Evolutionary conservation across 2,113 vertebrate species (phyloP).

Genomic region (Maccullochella peelii): DNA sequence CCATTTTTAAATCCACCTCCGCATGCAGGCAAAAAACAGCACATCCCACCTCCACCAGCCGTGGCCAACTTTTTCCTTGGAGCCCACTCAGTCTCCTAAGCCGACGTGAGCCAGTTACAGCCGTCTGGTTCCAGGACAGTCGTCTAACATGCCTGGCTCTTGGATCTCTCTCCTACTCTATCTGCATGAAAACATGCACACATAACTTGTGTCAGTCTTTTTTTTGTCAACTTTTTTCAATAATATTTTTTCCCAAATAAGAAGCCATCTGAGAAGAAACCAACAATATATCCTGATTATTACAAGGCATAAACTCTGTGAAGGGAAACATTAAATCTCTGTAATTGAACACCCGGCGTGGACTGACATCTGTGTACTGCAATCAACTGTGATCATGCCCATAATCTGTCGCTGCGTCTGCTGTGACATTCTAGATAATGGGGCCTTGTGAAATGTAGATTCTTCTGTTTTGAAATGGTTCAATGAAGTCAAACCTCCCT

Average conservation of each 20-base stretch:
- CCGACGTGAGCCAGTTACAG: slow-evolving; percentile 51
- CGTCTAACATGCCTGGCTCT: background rate
- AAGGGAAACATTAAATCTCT: slow-evolving; percentile 38
- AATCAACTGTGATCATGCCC: slow-evolving; percentile 29
- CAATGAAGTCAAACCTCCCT: slow-evolving; percentile 15
- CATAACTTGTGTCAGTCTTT: background rate
- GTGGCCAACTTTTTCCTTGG: slow-evolving; percentile 37
- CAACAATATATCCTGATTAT: slow-evolving; percentile 7
- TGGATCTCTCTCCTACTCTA: background rate
- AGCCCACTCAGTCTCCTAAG: slow-evolving; percentile 47
- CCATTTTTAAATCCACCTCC: slow-evolving; percentile 68
- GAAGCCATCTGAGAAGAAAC: slow-evolving; percentile 12
- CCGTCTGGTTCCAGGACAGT: slow-evolving; percentile 38
- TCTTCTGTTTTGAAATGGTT: slow-evolving; percentile 32
- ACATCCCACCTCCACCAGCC: slow-evolving; percentile 54
- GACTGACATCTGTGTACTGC: slow-evolving; percentile 38
- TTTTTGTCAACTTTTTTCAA: background rate
- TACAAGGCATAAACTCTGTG: slow-evolving; percentile 39
- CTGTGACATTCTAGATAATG: slow-evolving; percentile 37
- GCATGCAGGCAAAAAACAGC: slow-evolving; percentile 31
- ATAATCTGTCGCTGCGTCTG: slow-evolving; percentile 21
- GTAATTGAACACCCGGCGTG: slow-evolving; percentile 39
- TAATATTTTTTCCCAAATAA: background rate
- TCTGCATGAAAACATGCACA: background rate
- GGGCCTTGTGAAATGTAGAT: slow-evolving; percentile 35